A percentile compares a stretch with the other conserved stretches of the same genome.
Evolutionary conservation across 2,113 vertebrate species (phyloP).

Genomic region (Ovibos moschatus): DNA sequence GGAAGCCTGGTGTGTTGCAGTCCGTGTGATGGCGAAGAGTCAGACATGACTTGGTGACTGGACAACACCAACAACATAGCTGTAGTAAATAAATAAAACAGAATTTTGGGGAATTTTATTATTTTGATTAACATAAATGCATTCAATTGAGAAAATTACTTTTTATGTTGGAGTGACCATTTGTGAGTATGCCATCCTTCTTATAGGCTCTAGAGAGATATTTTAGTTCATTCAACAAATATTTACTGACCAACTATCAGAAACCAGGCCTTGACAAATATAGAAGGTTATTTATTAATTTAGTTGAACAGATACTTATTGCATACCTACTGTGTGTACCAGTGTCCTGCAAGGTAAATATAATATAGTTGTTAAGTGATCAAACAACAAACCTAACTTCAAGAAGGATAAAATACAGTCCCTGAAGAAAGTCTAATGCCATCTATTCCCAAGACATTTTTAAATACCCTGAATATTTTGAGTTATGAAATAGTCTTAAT

Average conservation of each 20-base stretch:
- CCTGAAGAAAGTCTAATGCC: neutral
- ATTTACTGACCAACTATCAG: neutral
- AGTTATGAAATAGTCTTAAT: neutral
- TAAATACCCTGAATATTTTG: neutral
- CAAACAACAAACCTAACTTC: neutral
- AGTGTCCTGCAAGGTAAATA: neutral
- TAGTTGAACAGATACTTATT: neutral
- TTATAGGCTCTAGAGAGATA: neutral
- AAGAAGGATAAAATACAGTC: neutral
- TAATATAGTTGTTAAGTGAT: neutral
- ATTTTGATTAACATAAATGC: neutral
- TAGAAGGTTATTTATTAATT: neutral
- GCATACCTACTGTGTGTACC: neutral
- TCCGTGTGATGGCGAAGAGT: rapidly evolving
- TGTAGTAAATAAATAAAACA: neutral
- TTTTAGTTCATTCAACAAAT: neutral
- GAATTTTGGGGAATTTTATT: neutral
- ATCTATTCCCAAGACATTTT: neutral
- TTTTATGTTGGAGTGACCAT: neutral
- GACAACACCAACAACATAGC: neutral
- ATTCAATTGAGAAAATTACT: neutral
- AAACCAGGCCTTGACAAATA: neutral
- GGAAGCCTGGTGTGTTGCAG: neutral
- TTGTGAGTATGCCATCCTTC: neutral
- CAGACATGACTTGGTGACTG: neutral